A percentile compares a stretch with the other conserved stretches of the same genome.
These are phyloP conservation scores for Synergus gifuensis DNA, from an alignment of 2,888 invertebrate genomes.

Conservation along the genomic window DNA sequence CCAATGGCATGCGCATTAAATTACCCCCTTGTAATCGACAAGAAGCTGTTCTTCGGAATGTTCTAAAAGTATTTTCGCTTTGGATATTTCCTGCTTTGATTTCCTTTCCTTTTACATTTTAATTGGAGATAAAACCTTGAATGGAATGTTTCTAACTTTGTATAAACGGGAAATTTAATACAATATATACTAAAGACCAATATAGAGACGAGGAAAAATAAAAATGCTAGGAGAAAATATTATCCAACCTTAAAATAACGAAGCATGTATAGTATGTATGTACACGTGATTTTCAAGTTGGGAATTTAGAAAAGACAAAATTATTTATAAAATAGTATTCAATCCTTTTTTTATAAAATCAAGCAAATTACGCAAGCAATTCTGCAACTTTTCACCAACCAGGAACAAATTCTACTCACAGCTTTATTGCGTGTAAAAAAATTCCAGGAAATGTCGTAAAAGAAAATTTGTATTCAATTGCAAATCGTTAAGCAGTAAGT, in stretches of 20 bases:
- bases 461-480: conserved; percentile 20
- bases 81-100: neutral
- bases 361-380: neutral
- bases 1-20: conserved; percentile 30
- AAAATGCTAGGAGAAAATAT: neutral
- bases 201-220: neutral
- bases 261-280: neutral
- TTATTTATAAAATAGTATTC: neutral
- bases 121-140: neutral
- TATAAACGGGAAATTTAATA: neutral
- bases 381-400: conserved; percentile 8
- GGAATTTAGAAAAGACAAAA: neutral
- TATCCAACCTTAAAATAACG: neutral
- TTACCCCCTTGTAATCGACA: conserved; percentile 19
- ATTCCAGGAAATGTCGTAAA: neutral
- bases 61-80: conserved; percentile 9
- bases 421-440: conserved; percentile 10
- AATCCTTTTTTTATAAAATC: neutral
- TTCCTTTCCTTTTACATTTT: conserved; percentile 6
- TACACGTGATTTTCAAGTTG: neutral
- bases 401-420: conserved; percentile 5
- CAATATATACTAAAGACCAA: neutral
- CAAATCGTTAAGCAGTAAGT: conserved; percentile 11
- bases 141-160: neutral
- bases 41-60: conserved; percentile 36